Evolutionary conservation across 2,113 vertebrate species (phyloP).

Genomic region (Catharus bicknelli): DNA sequence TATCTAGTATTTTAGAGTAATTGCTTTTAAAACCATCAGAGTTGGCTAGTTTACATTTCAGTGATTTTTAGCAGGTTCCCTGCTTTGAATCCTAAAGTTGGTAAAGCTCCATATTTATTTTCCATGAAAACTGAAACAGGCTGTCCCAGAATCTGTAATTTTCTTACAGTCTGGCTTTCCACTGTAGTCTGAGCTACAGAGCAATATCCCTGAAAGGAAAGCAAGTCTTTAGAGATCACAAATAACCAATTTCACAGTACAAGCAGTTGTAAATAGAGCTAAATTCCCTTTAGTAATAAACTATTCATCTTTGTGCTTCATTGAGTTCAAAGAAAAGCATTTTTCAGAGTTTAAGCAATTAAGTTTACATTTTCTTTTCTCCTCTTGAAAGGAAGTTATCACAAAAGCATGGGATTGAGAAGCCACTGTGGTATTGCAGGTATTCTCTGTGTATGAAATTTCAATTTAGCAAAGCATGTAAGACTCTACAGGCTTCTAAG

Average conservation of each 20-base stretch:
- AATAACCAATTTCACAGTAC: conserved; percentile 80
- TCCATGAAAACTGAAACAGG: background rate
- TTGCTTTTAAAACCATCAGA: background rate
- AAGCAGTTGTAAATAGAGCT: conserved; percentile 74
- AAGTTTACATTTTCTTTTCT: conserved; percentile 69
- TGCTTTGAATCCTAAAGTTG: background rate
- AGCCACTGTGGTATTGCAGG: conserved; percentile 51
- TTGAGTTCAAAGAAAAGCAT: conserved; percentile 75
- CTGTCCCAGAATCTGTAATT: background rate
- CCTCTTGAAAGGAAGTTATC: conserved; percentile 66
- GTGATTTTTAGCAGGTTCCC: background rate
- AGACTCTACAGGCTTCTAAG: conserved; percentile 59
- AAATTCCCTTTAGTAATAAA: conserved; percentile 78
- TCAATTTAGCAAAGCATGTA: conserved; percentile 74
- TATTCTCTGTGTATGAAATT: conserved; percentile 71
- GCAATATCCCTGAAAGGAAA: conserved; percentile 57
- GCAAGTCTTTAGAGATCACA: conserved; percentile 66
- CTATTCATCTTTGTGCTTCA: conserved; percentile 78
- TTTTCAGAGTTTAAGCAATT: conserved; percentile 78
- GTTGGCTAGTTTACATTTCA: background rate
- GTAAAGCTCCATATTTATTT: background rate
- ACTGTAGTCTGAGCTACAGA: conserved; percentile 21
- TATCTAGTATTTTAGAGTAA: background rate
- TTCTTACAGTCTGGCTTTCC: conserved; percentile 21
- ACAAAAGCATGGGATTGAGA: conserved; percentile 69